Evolutionary conservation across 2,797 vertebrate species (phyloP), one percentile per base, ranked within the genome.

Genomic region (Scolopax bukidnonensis): DNA sequence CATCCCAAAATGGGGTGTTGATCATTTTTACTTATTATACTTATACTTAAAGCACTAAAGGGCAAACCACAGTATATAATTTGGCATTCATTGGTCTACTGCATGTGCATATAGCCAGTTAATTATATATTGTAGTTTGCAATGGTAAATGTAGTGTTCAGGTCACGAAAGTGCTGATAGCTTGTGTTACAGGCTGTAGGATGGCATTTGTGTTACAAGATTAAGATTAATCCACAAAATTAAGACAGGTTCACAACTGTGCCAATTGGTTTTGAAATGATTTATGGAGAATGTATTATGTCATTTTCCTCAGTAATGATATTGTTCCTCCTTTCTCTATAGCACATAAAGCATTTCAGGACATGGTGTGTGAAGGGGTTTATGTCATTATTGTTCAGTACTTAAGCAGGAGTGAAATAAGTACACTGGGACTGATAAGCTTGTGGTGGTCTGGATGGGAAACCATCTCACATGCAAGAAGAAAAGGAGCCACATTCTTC

Each of bases 191-290:
- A 82, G 47, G 65, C 59, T 93, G 41, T 43, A 70, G 71, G 82
- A 77, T 60, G 61, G 56, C 75, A 91, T 73, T 85, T 88, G 65
- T 90, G 64, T 56, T 94, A 91, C 78, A 89, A 82, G 84, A 82
- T 74, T 91, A 87, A 87, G 56, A 93, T 86, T 87, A 91, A 93
- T 80, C 61, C 45, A 69, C 53, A 64, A 79, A 93, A 93, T 93
- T 90, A 94, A 93, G 88, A 86, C 23, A 88, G 38, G 33, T 83
- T 95, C 80, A 90, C 69, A 85, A 41, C 69, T 53, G 45, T 21
- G 6, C 64, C 71, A 93, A 61, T 91, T 89, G 73, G 32, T 91
- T 92, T 91, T 91, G 71, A 87, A 91, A 91, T 87, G 36, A 93
- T 93, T 94, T 77, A 89, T 92, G 60, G 36, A 67, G 41, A 86